A percentile compares a stretch with the other conserved stretches of the same genome.
phyloP scores from a whole-genome alignment of 2,113 vertebrate species.

The Ictalurus punctatus region DNA sequence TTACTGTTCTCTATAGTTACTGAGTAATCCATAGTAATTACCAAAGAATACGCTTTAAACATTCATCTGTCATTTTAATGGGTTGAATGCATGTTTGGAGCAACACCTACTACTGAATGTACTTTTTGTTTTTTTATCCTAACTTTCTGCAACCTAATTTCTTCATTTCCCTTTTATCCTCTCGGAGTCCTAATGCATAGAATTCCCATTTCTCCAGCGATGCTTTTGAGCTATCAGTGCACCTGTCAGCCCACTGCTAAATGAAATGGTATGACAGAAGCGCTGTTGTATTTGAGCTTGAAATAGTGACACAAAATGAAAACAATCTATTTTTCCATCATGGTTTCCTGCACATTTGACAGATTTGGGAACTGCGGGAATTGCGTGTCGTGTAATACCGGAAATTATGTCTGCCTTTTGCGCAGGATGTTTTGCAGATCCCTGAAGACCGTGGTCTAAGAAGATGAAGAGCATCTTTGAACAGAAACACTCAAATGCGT shows the following conservation, averaged over 20 bases:
- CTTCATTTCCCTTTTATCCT: not conserved
- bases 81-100: not conserved
- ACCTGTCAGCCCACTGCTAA: slow-evolving; percentile 1
- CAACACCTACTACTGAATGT: not conserved
- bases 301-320: slow-evolving; percentile 8
- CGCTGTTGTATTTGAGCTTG: not conserved
- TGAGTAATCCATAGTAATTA: not conserved
- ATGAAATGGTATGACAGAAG: not conserved
- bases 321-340: slow-evolving; percentile 34
- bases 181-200: not conserved
- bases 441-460: not conserved
- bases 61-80: not conserved
- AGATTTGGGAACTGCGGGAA: slow-evolving; percentile 8
- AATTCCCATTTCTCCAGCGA: slow-evolving; percentile 7
- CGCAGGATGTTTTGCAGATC: not conserved
- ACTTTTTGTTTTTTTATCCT: not conserved
- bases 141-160: not conserved
- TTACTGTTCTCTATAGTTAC: not conserved
- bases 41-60: not conserved
- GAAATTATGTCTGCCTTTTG: slow-evolving; percentile 18
- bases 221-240: not conserved
- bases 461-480: not conserved
- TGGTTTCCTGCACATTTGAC: slow-evolving; percentile 9
- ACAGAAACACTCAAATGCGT: not conserved
- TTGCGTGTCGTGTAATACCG: not conserved